These are phyloP conservation scores for Papilio gigon DNA, from an alignment of 2,888 invertebrate species.

Conservation along the genomic window DNA sequence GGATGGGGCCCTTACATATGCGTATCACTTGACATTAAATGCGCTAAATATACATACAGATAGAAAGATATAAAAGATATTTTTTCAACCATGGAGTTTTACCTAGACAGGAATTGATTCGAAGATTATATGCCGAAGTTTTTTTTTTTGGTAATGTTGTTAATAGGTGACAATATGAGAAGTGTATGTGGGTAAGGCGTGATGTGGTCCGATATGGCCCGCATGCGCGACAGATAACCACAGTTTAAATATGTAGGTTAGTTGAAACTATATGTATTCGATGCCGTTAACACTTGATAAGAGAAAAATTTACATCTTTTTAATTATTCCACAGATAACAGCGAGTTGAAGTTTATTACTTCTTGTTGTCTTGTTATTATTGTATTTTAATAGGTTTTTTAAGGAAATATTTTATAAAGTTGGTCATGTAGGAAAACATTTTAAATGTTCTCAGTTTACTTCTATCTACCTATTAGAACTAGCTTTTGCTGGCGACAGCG, in stretches of 20 bases:
- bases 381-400: constrained; percentile 6
- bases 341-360: constrained; percentile 12
- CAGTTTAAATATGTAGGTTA: constrained; percentile 47
- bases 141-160: constrained; percentile 12
- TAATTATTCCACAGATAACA: constrained; percentile 20
- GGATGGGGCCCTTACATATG: too few species aligned
- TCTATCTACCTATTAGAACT: too few species aligned
- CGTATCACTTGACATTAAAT: too few species aligned
- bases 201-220: constrained; percentile 51
- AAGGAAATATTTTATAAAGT: not conserved
- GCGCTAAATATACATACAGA: too few species aligned
- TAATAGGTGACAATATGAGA: constrained; percentile 39
- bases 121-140: not conserved
- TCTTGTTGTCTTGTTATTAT: constrained; percentile 5
- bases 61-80: too few species aligned
- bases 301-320: constrained; percentile 31
- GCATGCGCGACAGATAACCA: constrained; percentile 48
- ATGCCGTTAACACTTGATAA: constrained; percentile 26
- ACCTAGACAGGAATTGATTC: not conserved
- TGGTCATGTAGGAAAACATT: not conserved
- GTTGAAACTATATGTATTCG: constrained; percentile 44
- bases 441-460: too few species aligned
- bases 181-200: constrained; percentile 44
- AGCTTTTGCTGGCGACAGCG: too few species aligned
- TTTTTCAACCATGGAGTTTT: not conserved